Conservation (phyloP, 2,797 vertebrate genomes). For the Danio albolineatus region DNA sequence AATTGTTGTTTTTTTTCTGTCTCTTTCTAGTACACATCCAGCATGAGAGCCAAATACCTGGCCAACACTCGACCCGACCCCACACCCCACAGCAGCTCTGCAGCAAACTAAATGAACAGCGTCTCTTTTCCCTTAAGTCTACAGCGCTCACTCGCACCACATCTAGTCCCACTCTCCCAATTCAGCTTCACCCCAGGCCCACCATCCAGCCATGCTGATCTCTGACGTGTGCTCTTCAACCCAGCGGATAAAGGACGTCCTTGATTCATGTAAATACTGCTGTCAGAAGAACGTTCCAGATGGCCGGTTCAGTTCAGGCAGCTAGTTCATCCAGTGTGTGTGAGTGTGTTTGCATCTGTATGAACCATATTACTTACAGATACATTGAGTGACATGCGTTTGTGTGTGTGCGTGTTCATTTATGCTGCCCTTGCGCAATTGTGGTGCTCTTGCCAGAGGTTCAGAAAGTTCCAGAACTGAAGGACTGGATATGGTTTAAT, state of each 20-base stretch:
- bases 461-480: conserved; percentile 44
- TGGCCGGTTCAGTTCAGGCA: conserved; percentile 46
- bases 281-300: conserved; percentile 43
- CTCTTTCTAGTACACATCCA: conserved; percentile 93
- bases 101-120: conserved; percentile 76
- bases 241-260: conserved; percentile 49
- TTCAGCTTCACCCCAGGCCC: conserved; percentile 50
- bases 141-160: background rate
- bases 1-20: conserved; percentile 50
- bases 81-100: conserved; percentile 81
- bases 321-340: conserved; percentile 25
- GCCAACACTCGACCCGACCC: conserved; percentile 91
- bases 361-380: conserved; percentile 16
- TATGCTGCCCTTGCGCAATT: conserved; percentile 47
- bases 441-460: conserved; percentile 60
- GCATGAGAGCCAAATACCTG: conserved; percentile 99
- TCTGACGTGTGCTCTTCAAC: conserved; percentile 53
- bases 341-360: conserved; percentile 6
- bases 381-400: background rate
- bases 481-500: conserved; percentile 37
- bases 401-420: conserved; percentile 34
- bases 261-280: conserved; percentile 55
- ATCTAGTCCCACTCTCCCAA: conserved; percentile 46
- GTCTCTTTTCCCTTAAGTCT: conserved; percentile 2
- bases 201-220: conserved; percentile 55